Percentiles rank a stretch among this genome's conserved stretches.
Evolutionary conservation across 2,888 invertebrate species (phyloP).

Genomic region (Caenorhabditis sp.): DNA sequence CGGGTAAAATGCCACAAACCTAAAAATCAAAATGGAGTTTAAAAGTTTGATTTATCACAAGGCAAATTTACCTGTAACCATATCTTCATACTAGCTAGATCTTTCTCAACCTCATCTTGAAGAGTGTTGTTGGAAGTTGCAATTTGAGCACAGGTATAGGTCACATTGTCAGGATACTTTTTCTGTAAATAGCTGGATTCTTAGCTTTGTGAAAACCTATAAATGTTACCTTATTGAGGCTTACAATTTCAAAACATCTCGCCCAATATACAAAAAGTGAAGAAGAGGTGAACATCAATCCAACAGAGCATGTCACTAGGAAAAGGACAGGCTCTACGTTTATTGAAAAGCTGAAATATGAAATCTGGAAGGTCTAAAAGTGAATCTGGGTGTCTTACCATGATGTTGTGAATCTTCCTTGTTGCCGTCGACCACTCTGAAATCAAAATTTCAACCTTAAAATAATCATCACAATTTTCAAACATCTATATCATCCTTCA

Average conservation of each 20-base stretch:
- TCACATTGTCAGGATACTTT: slow-evolving; percentile 39
- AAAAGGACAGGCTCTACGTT: slow-evolving; percentile 53
- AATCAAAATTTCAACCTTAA: too few relatives aligned
- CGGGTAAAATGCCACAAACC: slow-evolving; percentile 53
- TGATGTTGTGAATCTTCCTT: too few relatives aligned
- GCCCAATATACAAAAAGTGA: slow-evolving; percentile 61
- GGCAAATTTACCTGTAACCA: slow-evolving; percentile 64
- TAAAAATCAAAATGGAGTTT: slow-evolving; percentile 29
- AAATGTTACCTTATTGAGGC: not conserved
- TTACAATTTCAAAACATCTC: slow-evolving; percentile 53
- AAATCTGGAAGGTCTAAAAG: too few relatives aligned
- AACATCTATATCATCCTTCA: too few relatives aligned
- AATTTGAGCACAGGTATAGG: slow-evolving; percentile 54
- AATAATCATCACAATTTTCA: too few relatives aligned
- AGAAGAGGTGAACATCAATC: slow-evolving; percentile 35
- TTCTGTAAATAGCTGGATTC: not conserved
- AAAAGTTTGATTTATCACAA: not conserved
- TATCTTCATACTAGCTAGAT: slow-evolving; percentile 61
- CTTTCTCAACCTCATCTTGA: slow-evolving; percentile 62
- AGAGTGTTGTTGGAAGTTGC: slow-evolving; percentile 53
- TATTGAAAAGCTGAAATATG: slow-evolving; percentile 38
- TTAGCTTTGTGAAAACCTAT: not conserved
- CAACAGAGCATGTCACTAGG: slow-evolving; percentile 39
- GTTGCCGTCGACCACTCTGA: too few relatives aligned
- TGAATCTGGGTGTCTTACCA: too few relatives aligned